Evolutionary conservation across 2,113 vertebrate species (phyloP).

Genomic region (Lethenteron camtschaticum): DNA sequence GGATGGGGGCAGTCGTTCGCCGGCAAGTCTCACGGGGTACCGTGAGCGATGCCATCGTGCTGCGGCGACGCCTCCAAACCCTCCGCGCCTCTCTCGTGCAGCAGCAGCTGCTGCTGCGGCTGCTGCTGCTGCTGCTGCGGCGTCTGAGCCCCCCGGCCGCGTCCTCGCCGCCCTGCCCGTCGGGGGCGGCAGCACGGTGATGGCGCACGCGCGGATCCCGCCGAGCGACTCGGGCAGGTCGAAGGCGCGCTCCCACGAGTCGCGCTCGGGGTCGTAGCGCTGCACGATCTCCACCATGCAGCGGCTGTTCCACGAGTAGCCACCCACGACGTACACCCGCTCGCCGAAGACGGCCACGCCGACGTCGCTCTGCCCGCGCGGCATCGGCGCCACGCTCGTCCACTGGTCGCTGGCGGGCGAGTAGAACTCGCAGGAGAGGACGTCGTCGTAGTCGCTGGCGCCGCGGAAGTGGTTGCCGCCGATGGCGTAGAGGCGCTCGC

Average conservation of each 20-base stretch:
- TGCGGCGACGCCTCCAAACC: too few species aligned
- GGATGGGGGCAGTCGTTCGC: too few species aligned
- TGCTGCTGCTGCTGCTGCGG: too few species aligned
- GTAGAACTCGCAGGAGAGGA: slow-evolving; percentile 95
- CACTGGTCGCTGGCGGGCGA: slow-evolving; percentile 80
- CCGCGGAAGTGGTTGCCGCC: slow-evolving; percentile 96
- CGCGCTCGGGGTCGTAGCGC: slow-evolving; percentile 91
- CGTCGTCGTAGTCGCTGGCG: slow-evolving; percentile 94
- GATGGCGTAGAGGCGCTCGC: slow-evolving; percentile 84
- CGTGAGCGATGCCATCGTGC: too few species aligned
- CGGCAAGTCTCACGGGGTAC: too few species aligned
- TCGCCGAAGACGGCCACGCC: slow-evolving; percentile 93
- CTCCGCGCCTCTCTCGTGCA: too few species aligned
- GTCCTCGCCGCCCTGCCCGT: slow-evolving; percentile 13
- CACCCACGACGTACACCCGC: slow-evolving; percentile 95
- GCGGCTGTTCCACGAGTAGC: slow-evolving; percentile 98
- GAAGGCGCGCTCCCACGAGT: slow-evolving; percentile 98
- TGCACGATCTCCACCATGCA: slow-evolving; percentile 99
- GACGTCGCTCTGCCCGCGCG: slow-evolving; percentile 89
- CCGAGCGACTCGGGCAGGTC: slow-evolving; percentile 92
- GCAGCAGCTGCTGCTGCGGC: too few species aligned
- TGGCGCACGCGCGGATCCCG: slow-evolving; percentile 91
- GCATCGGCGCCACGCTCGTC: slow-evolving; percentile 90
- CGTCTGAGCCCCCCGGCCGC: too few species aligned
- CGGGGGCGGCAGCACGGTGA: slow-evolving; percentile 92